A percentile compares a stretch with the other conserved stretches of the same genome.
Conservation (phyloP, 2,113 vertebrate species). For the Puffinus mauretanicus region DNA sequence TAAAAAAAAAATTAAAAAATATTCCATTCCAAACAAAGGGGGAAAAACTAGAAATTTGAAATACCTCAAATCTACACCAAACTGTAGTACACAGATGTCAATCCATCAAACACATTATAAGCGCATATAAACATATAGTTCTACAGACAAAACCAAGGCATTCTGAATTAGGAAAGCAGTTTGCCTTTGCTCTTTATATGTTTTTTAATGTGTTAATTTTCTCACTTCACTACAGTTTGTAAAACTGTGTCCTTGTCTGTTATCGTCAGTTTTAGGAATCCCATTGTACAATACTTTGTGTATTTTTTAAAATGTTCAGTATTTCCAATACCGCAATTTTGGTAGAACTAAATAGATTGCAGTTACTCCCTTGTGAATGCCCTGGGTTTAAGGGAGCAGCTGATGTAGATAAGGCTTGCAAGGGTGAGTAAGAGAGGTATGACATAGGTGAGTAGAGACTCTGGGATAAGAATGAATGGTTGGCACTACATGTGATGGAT, state of each 20-base stretch:
- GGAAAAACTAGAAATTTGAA: neutral
- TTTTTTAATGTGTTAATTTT: neutral
- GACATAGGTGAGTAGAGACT: neutral
- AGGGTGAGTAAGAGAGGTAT: neutral
- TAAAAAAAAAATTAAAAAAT: neutral
- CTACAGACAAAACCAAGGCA: neutral
- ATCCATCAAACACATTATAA: neutral
- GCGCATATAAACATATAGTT: neutral
- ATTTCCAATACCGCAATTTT: neutral
- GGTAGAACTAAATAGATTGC: neutral
- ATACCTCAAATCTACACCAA: neutral
- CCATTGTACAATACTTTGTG: fast-evolving
- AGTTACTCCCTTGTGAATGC: neutral
- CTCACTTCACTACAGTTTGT: neutral
- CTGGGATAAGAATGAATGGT: neutral
- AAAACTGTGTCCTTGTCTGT: neutral
- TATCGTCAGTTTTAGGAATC: neutral
- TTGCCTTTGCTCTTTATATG: neutral
- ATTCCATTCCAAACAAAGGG: neutral
- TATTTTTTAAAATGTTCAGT: neutral
- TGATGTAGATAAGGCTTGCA: neutral
- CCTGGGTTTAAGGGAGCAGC: neutral
- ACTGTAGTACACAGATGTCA: neutral
- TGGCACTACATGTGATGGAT: neutral
- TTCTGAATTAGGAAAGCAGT: neutral